Base-by-base conservation (phyloP, 1,140 invertebrate species). In the Drosophila takahashii region DNA sequence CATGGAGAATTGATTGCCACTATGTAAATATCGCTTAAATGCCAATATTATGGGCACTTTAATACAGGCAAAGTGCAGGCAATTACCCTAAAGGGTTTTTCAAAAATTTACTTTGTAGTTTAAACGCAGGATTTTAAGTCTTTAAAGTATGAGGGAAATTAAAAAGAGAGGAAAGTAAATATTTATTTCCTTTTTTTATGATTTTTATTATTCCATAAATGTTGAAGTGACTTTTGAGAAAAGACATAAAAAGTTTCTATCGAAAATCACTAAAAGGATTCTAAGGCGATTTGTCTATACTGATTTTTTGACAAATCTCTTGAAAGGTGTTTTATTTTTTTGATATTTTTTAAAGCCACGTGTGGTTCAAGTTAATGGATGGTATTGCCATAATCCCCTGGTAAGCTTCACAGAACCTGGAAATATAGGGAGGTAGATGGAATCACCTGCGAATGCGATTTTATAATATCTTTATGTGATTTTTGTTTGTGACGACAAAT, bases 381-480 rank as follows among this genome's bases (percentile, higher is more conserved):
- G 5, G 0, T 18, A 16, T 47, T 27, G 48, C 50, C 22, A 37
- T 62, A 59, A 62, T 61, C 52, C 58, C 11, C 5, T 0, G 10
- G 11, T 47, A 62, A 65, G 61, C 58, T 32, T n/a, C 2, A 65
- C 18, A 45, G 29, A 59, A 27, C 65, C 9, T 26, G 4, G 34
- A 11, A 29, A 27, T 22, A 7, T 41, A n/a, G n/a, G 8, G 3
- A 15, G 15, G 32, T 6, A 18, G 27, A 13, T 13, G 15, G 11
- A 34, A 37, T 27, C 47, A 60, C 32, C 44, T 51, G 32, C 11
- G 29, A 71, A 58, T 70, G 42, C 42, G 26, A 39, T 71, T 73
- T 73, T 47, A 18, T 62, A 51, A 42, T 32, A 65, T 47, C 44
- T 32, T 51, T 32, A 18, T 74, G 59, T 26, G 59, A 48, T 39